Conservation (phyloP, 2,797 vertebrate species). For the Parambassis ranga region DNA sequence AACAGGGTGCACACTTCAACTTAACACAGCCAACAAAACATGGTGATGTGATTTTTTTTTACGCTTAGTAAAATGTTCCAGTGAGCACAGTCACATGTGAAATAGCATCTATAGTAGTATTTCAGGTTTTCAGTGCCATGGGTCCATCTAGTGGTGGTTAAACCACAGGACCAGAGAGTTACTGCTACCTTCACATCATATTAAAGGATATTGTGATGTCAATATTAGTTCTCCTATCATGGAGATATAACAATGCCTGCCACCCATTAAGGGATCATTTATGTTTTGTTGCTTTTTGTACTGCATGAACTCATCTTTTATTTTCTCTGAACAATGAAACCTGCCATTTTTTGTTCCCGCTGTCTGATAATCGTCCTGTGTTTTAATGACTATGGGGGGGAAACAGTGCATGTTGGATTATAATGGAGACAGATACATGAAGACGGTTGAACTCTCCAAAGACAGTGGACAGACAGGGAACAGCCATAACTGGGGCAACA, state of each 20-base stretch:
- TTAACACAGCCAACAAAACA: constrained; percentile 11
- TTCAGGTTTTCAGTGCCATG: constrained; percentile 58
- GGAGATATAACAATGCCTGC: constrained; percentile 38
- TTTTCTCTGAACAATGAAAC: constrained; percentile 23
- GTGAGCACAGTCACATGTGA: constrained; percentile 9
- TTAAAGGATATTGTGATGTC: constrained; percentile 39
- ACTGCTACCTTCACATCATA: constrained; percentile 1
- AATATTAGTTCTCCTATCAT: constrained; percentile 17
- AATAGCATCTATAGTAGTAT: constrained; percentile 5
- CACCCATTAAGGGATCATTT: constrained; percentile 25
- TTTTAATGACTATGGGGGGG: constrained; percentile 18
- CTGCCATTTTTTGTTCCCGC: constrained; percentile 20
- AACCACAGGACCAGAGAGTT: constrained; percentile 48
- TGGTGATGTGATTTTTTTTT: constrained; percentile 20
- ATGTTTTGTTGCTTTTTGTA: constrained; percentile 43
- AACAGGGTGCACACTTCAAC: neutral
- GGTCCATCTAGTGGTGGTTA: constrained; percentile 57
- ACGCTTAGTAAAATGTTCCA: constrained; percentile 3
- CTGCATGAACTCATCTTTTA: constrained; percentile 49
- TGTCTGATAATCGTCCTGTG: constrained; percentile 17
- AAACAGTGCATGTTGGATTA: constrained; percentile 54
- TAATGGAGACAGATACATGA: constrained; percentile 2
- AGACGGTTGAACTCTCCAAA: constrained; percentile 15
- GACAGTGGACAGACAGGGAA: neutral
- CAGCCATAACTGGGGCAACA: neutral